Percentiles rank a stretch among this genome's conserved stretches.
Evolutionary conservation across 2,888 invertebrate species (phyloP).

Genomic region (Gastracanthus pulcherrimus): DNA sequence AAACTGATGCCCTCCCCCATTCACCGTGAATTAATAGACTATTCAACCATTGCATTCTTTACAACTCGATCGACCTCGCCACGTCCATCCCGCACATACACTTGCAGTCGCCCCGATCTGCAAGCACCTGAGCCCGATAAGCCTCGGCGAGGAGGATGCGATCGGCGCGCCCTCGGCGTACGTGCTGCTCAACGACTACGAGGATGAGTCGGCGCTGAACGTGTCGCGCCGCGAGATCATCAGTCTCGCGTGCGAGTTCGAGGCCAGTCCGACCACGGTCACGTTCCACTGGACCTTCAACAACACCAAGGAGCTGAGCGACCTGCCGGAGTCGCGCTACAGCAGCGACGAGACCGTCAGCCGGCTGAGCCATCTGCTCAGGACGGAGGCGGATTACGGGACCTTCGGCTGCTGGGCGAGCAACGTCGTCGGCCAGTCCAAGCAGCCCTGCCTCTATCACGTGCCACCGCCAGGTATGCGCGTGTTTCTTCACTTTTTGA

Average conservation of each 20-base stretch:
- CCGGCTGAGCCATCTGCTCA: conserved; percentile 90
- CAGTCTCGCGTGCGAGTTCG: conserved; percentile 90
- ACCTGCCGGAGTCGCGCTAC: conserved; percentile 83
- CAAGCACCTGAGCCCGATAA: conserved; percentile 64
- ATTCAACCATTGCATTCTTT: too few species aligned
- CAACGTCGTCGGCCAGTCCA: conserved; percentile 90
- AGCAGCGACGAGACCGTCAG: conserved; percentile 83
- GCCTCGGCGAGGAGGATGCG: conserved; percentile 9
- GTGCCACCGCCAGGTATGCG: conserved; percentile 88
- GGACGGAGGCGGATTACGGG: conserved; percentile 92
- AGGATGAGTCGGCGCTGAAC: conserved; percentile 12
- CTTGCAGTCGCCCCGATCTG: conserved; percentile 73
- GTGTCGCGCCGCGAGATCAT: conserved; percentile 84
- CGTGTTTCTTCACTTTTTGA: background rate
- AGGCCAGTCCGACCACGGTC: conserved; percentile 90
- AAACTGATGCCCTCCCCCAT: too few species aligned
- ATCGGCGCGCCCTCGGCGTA: too few species aligned
- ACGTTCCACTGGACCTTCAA: conserved; percentile 96
- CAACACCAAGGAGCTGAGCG: conserved; percentile 89
- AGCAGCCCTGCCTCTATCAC: conserved; percentile 91
- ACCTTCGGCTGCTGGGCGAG: conserved; percentile 92
- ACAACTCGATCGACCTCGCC: too few species aligned
- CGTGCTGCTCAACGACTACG: background rate
- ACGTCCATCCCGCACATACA: too few species aligned
- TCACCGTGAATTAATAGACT: too few species aligned